A percentile compares a stretch with the other conserved stretches of the same genome.
Evolutionary conservation across 2,797 vertebrate species (phyloP).

Genomic region (Tapirus indicus): DNA sequence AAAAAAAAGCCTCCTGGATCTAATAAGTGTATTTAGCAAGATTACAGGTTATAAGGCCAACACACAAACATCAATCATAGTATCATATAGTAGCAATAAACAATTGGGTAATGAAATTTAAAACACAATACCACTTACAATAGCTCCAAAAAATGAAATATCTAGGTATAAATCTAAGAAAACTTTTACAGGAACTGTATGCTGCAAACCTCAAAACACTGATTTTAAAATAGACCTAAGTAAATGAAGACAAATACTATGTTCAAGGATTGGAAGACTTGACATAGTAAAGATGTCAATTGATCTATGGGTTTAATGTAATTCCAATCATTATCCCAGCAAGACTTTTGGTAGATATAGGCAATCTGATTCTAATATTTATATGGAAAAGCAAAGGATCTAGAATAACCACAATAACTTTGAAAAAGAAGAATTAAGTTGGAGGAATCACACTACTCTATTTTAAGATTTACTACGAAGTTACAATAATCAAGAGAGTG

Average conservation of each 20-base stretch:
- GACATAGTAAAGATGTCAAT: neutral
- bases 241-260: neutral
- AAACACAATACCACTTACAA: neutral
- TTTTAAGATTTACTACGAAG: constrained; percentile 40
- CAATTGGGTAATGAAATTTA: neutral
- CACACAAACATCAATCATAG: neutral
- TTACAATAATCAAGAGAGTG: neutral
- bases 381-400: neutral
- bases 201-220: neutral
- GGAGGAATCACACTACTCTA: neutral
- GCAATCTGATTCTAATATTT: neutral
- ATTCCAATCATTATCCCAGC: neutral
- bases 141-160: neutral
- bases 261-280: neutral
- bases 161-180: neutral
- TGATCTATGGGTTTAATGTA: neutral
- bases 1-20: neutral
- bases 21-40: neutral
- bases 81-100: neutral
- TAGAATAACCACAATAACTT: neutral
- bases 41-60: neutral
- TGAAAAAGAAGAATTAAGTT: neutral
- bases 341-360: neutral
- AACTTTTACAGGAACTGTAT: neutral
- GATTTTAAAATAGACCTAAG: neutral